These are phyloP conservation scores for Hoplostethus mediterraneus DNA, from an alignment of 2,797 vertebrate genomes.

Conservation along the genomic window DNA sequence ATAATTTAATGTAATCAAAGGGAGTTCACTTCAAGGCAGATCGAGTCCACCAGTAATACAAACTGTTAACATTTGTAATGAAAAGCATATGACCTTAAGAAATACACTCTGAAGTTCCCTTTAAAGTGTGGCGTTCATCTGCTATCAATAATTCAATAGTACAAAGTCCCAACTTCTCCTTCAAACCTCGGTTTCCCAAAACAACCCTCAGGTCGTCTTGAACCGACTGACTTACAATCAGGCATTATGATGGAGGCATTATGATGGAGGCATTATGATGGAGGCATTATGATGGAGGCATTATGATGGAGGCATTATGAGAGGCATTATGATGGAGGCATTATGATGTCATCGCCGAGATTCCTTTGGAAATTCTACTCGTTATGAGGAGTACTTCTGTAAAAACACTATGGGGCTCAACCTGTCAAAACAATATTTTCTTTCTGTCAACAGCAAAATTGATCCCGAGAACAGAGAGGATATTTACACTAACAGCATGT, in stretches of 20 bases:
- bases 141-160: background rate
- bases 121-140: background rate
- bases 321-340: no score
- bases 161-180: background rate
- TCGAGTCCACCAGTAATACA: no score
- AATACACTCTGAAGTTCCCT: background rate
- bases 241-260: background rate
- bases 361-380: background rate
- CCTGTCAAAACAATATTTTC: constrained; percentile 39
- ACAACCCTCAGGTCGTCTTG: background rate
- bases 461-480: constrained; percentile 45
- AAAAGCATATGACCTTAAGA: no score
- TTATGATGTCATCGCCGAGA: background rate
- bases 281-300: background rate
- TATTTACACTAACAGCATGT: constrained; percentile 72
- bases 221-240: background rate
- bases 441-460: constrained; percentile 34
- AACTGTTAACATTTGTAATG: no score
- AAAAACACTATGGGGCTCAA: constrained; percentile 21
- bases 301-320: no score
- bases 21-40: no score
- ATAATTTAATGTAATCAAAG: no score
- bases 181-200: background rate
- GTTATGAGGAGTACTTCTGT: constrained; percentile 14
- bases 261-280: background rate